phyloP scores from a whole-genome alignment of 2,797 vertebrate species.

The Eulemur albifrons region DNA sequence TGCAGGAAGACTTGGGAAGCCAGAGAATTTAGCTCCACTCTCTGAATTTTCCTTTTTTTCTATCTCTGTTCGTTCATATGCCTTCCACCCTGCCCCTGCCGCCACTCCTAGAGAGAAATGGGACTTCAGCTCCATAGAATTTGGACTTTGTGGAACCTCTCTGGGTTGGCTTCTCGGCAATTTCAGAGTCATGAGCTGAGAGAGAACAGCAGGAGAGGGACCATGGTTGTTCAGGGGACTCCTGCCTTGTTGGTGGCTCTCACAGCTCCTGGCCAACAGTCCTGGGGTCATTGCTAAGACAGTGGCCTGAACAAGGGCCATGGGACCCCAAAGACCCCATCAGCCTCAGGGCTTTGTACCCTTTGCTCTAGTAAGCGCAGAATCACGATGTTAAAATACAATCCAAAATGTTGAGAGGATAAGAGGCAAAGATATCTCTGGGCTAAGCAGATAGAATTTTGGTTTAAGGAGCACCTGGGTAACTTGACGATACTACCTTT shows the following conservation, averaged over 20 bases:
- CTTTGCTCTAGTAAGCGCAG: not conserved
- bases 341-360: not conserved
- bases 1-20: not conserved
- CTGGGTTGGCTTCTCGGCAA: not conserved
- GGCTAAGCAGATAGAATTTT: not conserved
- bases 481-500: not conserved
- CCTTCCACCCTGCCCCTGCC: not conserved
- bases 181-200: not conserved
- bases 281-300: not conserved
- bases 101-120: not conserved
- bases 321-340: not conserved
- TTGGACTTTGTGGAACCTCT: not conserved
- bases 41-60: not conserved
- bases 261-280: not conserved
- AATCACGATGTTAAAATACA: not conserved
- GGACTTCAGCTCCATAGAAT: not conserved
- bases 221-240: rapidly evolving
- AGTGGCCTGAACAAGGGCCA: not conserved
- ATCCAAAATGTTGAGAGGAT: not conserved
- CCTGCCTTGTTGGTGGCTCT: not conserved
- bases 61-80: not conserved
- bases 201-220: not conserved
- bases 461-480: not conserved
- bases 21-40: not conserved
- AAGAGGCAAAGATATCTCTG: not conserved